Conservation (phyloP, 35 echinoderm and acorn worm species). For the Apostichopus californicus region DNA sequence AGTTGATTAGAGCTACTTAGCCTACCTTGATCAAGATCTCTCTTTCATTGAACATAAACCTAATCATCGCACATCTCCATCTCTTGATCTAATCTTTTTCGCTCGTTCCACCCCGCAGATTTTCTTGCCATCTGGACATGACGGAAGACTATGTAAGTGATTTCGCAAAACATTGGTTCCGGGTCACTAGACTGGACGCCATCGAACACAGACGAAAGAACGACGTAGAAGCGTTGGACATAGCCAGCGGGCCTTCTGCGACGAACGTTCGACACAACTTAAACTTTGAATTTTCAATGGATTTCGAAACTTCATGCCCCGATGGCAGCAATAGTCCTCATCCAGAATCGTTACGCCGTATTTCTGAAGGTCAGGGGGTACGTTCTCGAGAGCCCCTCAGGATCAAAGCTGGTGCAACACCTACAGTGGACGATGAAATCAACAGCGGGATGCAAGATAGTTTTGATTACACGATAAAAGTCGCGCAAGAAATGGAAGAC, state of each 20-base stretch:
- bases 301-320: conserved; percentile 14
- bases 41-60: too few relatives aligned
- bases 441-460: conserved; percentile 50
- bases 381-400: background rate
- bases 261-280: background rate
- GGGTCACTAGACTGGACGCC: background rate
- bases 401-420: background rate
- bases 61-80: too few relatives aligned
- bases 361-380: background rate
- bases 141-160: conserved; percentile 46
- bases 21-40: too few relatives aligned
- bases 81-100: background rate
- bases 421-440: background rate
- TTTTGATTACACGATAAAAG: conserved; percentile 65
- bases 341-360: background rate
- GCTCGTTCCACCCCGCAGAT: background rate
- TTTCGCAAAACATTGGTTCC: conserved; percentile 52
- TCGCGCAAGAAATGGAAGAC: conserved; percentile 63
- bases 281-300: conserved; percentile 62
- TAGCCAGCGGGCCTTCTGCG: background rate
- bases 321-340: background rate
- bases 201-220: background rate
- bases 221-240: conserved; percentile 20
- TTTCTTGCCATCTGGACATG: conserved; percentile 62
- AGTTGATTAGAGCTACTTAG: too few relatives aligned